phyloP scores from a whole-genome alignment of 2,113 vertebrate genomes.

The Pseudolaguvia tuberculata region DNA sequence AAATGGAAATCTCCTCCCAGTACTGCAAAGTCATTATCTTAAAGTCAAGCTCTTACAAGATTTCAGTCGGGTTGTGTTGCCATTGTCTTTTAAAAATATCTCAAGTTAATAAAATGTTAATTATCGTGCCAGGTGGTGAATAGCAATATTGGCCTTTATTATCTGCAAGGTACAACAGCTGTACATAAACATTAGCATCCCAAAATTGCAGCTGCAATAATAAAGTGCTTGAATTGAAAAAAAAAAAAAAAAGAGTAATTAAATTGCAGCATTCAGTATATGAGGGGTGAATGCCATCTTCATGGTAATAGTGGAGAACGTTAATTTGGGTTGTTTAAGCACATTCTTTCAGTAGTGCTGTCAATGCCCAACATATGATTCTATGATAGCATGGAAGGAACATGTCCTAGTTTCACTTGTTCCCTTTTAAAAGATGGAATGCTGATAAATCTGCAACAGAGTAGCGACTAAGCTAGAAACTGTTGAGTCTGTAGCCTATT shows the following conservation, averaged over 20 bases:
- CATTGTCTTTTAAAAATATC: not conserved
- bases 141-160: constrained; percentile 5
- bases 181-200: not conserved
- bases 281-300: not conserved
- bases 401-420: constrained; percentile 30
- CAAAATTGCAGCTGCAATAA: not conserved
- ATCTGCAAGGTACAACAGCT: not conserved
- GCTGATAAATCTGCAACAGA: not conserved
- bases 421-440: not conserved
- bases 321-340: not conserved
- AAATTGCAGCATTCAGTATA: not conserved
- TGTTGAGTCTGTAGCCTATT: not conserved
- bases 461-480: constrained; percentile 34
- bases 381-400: constrained; percentile 10
- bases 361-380: constrained; percentile 10
- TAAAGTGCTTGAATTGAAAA: not conserved
- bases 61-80: not conserved
- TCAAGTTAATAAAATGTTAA: not conserved
- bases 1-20: not conserved
- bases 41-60: not conserved
- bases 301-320: not conserved
- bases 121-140: not conserved
- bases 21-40: not conserved
- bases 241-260: not conserved
- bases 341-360: not conserved